phyloP scores from a whole-genome alignment of 2,797 vertebrate species.

The Pagetopsis macropterus region DNA sequence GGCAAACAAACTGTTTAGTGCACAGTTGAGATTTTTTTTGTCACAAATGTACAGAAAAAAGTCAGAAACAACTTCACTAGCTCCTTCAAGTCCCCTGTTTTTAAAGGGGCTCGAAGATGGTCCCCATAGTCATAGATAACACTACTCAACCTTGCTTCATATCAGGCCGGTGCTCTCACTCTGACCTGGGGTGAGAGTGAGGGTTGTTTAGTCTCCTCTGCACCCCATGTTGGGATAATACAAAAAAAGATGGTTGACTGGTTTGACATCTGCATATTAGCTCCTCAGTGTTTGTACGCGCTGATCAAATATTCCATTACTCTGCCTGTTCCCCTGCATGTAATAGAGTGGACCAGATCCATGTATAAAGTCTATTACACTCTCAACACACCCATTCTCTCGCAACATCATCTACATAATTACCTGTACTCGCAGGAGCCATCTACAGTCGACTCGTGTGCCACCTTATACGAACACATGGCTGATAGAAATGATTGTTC shows the following conservation, averaged over 20 bases:
- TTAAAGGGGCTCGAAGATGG: constrained; percentile 24
- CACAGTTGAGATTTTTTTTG: constrained; percentile 31
- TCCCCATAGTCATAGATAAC: constrained; percentile 24
- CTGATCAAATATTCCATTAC: constrained; percentile 77
- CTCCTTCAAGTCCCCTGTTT: constrained; percentile 22
- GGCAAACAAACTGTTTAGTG: constrained; percentile 8
- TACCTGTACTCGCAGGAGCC: constrained; percentile 62
- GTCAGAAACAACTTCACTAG: constrained; percentile 21
- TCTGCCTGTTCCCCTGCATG: constrained; percentile 49
- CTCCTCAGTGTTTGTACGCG: constrained; percentile 41
- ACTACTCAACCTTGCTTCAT: constrained; percentile 26
- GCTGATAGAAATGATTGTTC: constrained; percentile 53
- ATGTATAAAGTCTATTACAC: constrained; percentile 71
- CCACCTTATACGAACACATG: constrained; percentile 36
- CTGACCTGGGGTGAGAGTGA: constrained; percentile 4
- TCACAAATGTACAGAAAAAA: constrained; percentile 22
- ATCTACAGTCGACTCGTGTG: constrained; percentile 25
- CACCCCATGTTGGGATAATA: not conserved
- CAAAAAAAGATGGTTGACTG: constrained; percentile 22
- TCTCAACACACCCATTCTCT: constrained; percentile 59
- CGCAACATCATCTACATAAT: constrained; percentile 70
- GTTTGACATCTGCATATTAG: constrained; percentile 50
- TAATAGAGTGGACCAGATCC: constrained; percentile 71
- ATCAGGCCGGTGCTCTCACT: constrained; percentile 12
- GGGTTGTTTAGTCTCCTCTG: not conserved